These are phyloP conservation scores for Tetraodon nigroviridis DNA, from an alignment of 2,113 vertebrate genomes.

Conservation along the genomic window DNA sequence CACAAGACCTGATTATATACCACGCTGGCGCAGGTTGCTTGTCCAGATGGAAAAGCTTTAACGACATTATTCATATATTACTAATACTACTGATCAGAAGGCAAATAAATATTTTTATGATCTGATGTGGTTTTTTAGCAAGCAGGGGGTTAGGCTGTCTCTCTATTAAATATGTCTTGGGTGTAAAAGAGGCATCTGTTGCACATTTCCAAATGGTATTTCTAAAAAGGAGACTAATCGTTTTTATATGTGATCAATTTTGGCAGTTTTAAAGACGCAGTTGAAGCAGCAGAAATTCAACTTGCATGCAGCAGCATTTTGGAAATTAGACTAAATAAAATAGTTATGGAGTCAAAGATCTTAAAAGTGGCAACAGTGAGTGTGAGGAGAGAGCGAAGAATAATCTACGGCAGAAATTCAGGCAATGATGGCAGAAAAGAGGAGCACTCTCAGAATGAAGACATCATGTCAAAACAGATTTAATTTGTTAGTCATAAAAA, in stretches of 20 bases:
- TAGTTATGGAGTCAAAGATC: neutral
- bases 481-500: too few relatives aligned
- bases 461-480: too few relatives aligned
- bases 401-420: neutral
- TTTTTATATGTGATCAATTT: neutral
- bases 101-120: conserved; percentile 1
- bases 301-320: too few relatives aligned
- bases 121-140: neutral
- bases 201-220: neutral
- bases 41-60: conserved; percentile 47
- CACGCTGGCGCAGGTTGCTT: conserved; percentile 41
- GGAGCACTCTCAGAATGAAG: too few relatives aligned
- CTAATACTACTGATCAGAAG: conserved; percentile 2
- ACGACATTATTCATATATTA: conserved; percentile 11
- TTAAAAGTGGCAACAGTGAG: neutral
- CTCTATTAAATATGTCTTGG: neutral
- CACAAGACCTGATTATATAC: conserved; percentile 47
- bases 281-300: neutral
- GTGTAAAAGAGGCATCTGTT: neutral
- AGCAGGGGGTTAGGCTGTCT: conserved; percentile 3
- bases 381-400: conserved; percentile 3
- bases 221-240: conserved; percentile 7
- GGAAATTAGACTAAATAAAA: too few relatives aligned
- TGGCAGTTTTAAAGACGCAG: neutral
- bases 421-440: conserved; percentile 6